Evolutionary conservation across 64 coral and sea anemone species (phyloP).

Genomic region (Pocillopora verrucosa): DNA sequence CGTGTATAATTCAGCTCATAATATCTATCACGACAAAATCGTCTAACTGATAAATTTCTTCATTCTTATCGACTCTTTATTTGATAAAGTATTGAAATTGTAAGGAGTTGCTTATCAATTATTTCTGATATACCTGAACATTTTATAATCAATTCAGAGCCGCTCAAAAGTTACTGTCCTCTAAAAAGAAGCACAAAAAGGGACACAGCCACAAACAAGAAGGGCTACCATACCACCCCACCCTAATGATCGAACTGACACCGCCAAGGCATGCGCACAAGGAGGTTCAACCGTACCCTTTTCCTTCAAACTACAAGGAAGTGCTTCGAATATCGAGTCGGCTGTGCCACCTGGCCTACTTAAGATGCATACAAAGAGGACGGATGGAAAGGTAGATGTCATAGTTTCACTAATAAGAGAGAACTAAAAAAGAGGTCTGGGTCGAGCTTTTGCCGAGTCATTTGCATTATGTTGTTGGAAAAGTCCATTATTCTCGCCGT

Average conservation of each 20-base stretch:
- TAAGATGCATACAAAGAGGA: slow-evolving; percentile 75
- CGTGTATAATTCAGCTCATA: too few species aligned
- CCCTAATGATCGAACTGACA: slow-evolving; percentile 33
- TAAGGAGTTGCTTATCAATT: too few species aligned
- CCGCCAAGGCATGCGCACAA: slow-evolving; percentile 43
- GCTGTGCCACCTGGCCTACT: slow-evolving; percentile 77
- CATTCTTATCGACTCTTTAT: too few species aligned
- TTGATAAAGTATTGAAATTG: too few species aligned
- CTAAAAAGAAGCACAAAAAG: slow-evolving; percentile 88
- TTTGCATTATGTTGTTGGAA: too few species aligned
- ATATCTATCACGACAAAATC: too few species aligned
- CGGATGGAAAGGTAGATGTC: slow-evolving; percentile 78
- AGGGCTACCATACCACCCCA: neutral
- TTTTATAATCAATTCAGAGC: slow-evolving; percentile 41
- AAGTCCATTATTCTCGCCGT: too few species aligned
- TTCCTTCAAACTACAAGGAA: slow-evolving; percentile 89
- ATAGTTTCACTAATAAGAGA: neutral
- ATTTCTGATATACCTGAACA: too few species aligned
- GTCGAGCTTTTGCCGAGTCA: too few species aligned
- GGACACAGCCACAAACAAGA: slow-evolving; percentile 53
- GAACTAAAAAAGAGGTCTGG: too few species aligned
- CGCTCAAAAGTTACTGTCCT: slow-evolving; percentile 89
- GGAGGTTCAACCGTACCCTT: slow-evolving; percentile 76
- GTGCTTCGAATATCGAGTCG: slow-evolving; percentile 63
- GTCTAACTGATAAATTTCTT: too few species aligned